Base-by-base conservation (phyloP, 1,140 invertebrate species). In the Drosophila repletoides region DNA sequence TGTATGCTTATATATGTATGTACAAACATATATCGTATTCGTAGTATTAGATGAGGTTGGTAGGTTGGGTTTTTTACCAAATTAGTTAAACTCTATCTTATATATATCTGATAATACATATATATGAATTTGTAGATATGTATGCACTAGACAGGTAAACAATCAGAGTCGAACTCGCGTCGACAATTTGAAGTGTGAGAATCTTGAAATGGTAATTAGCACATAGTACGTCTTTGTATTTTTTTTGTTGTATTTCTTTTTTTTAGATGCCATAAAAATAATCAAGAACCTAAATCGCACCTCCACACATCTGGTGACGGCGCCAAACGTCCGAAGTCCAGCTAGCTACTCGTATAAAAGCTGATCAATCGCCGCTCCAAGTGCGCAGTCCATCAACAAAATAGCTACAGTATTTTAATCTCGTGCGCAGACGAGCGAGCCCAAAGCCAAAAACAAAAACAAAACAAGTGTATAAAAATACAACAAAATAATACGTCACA, bases 161-260 rank as follows among this genome's bases (percentile, higher is more conserved):
- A 55, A 53, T 36, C 52, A 60, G 49, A 31, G 40, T 36, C 33
- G 19, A 56, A 41, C 19, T n/a, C 12, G 33, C 36, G 26, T 46
- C 41, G 55, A 55, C 55, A 52, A 69, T 34, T 38, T 53, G 41
- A 68, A 63, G 69, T 86, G 81, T 72, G 80, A 86, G 80, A 84
- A 84, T 84, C 81, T 84, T 80, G 80, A 76, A 76, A 69, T 43
- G 72, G 41, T 66, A 84, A 84, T 84, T 84, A 84, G 41, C 80
- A 84, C 80, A 75, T 84, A n/a, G 31, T 55, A 41, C 15, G 38
- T 36, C 19, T 33, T 33, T 33, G 28, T 43, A 26, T 14, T 10
- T 14, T 10, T 12, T 45, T 17, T 19, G 3, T 53, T 71, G 45
- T 71, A 34, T 79, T 64, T 61, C 14, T 58, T 19, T 52, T 15